Conservation (phyloP, 2,888 invertebrate genomes). For the Epiblema foenella region DNA sequence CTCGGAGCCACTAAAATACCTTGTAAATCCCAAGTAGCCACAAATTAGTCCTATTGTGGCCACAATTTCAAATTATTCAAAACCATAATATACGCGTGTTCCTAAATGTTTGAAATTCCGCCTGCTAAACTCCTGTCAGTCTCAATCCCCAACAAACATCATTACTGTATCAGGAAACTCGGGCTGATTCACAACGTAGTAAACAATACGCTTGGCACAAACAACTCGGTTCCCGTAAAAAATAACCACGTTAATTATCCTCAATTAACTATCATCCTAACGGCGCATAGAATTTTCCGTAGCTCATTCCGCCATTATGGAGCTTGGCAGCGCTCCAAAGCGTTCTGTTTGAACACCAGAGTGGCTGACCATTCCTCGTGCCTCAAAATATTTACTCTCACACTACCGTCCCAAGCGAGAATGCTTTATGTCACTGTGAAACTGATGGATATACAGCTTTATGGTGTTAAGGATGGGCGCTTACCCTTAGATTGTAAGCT, state of each 20-base stretch:
- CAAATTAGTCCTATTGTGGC: too few relatives aligned
- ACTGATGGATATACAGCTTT: not conserved
- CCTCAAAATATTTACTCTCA: constrained; percentile 39
- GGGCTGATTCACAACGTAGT: too few relatives aligned
- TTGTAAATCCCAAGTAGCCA: not conserved
- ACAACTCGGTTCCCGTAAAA: constrained; percentile 27
- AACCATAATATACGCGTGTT: not conserved
- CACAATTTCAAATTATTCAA: too few relatives aligned
- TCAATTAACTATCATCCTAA: constrained; percentile 26
- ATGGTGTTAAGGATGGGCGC: not conserved
- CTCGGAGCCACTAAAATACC: too few relatives aligned
- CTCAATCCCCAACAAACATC: constrained; percentile 18
- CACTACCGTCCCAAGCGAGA: not conserved
- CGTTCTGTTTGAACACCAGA: constrained; percentile 35
- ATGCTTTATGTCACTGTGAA: constrained; percentile 4
- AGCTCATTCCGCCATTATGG: constrained; percentile 29
- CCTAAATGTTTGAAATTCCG: not conserved
- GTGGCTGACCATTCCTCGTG: constrained; percentile 18
- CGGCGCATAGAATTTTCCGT: constrained; percentile 29
- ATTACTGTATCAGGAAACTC: not conserved
- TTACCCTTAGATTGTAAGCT: constrained; percentile 11
- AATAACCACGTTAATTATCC: constrained; percentile 37
- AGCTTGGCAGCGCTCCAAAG: constrained; percentile 36
- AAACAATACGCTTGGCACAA: constrained; percentile 30
- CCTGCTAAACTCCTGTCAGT: not conserved